Percentiles rank a stretch among this genome's conserved stretches.
phyloP scores from a whole-genome alignment of 2,888 invertebrate genomes.

The Agrotis ipsilon region DNA sequence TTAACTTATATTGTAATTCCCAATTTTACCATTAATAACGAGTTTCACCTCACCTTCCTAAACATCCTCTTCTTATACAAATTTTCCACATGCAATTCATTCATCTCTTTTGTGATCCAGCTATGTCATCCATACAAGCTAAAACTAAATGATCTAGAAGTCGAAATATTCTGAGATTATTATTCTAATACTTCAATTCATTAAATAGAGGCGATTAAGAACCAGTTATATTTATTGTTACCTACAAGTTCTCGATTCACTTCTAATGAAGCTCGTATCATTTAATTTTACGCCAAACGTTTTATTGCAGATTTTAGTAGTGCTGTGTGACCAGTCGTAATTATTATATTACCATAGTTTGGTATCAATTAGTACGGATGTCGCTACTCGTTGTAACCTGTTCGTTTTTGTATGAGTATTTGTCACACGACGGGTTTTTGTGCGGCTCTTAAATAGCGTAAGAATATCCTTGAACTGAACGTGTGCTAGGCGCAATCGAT shows the following conservation, averaged over 20 bases:
- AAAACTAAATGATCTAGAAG: background rate
- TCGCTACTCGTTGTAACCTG: conserved; percentile 21
- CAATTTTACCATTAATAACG: no score
- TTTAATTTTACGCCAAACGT: conserved; percentile 32
- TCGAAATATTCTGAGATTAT: background rate
- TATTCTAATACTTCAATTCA: background rate
- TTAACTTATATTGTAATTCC: no score
- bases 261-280: conserved; percentile 16
- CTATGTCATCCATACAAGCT: no score
- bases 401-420: conserved; percentile 35
- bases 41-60: no score
- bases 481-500: conserved; percentile 20
- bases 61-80: no score
- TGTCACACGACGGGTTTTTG: conserved; percentile 49
- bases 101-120: no score
- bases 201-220: background rate
- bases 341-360: conserved; percentile 43
- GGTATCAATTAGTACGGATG: conserved; percentile 40
- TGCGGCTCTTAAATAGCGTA: conserved; percentile 17
- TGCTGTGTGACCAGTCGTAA: conserved; percentile 13
- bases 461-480: conserved; percentile 41
- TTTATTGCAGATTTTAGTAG: conserved; percentile 17
- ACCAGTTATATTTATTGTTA: background rate
- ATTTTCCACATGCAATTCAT: no score
- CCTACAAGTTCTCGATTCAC: background rate